These are phyloP conservation scores for Thera obeliscata DNA, from an alignment of 2,888 invertebrate species.

Conservation along the genomic window DNA sequence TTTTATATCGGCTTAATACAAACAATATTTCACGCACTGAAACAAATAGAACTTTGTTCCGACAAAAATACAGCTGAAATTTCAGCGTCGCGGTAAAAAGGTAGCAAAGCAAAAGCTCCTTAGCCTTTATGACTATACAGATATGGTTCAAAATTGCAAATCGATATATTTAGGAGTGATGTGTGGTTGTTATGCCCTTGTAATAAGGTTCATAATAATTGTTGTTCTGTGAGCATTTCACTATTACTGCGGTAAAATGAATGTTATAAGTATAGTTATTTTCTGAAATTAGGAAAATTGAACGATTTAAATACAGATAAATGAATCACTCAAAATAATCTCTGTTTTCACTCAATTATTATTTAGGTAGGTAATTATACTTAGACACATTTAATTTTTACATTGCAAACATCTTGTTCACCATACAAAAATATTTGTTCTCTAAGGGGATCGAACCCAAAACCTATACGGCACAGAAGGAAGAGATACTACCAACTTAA, in stretches of 20 bases:
- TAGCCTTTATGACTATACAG: slow-evolving; percentile 44
- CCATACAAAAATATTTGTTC: too few species aligned
- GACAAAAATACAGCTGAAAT: slow-evolving; percentile 40
- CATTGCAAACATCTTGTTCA: too few species aligned
- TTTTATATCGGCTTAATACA: slow-evolving; percentile 55
- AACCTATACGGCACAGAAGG: too few species aligned
- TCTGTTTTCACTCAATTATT: too few species aligned
- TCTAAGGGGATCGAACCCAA: too few species aligned
- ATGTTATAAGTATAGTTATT: too few species aligned
- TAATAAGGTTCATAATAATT: slow-evolving; percentile 44
- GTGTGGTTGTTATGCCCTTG: slow-evolving; percentile 13
- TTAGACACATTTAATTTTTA: too few species aligned
- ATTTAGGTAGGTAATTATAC: too few species aligned
- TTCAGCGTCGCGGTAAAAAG: slow-evolving; percentile 38
- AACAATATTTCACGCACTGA: slow-evolving; percentile 44
- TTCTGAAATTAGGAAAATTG: too few species aligned
- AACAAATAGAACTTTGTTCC: slow-evolving; percentile 32
- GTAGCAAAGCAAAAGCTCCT: slow-evolving; percentile 46
- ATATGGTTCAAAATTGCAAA: slow-evolving; percentile 44
- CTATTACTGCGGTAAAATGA: background rate
- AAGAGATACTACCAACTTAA: too few species aligned
- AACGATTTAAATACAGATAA: too few species aligned
- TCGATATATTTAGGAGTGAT: background rate
- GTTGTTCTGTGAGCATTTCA: slow-evolving; percentile 27
- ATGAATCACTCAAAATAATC: too few species aligned